phyloP scores from a whole-genome alignment of 2,797 vertebrate genomes.

The Leptoclinus maculatus region DNA sequence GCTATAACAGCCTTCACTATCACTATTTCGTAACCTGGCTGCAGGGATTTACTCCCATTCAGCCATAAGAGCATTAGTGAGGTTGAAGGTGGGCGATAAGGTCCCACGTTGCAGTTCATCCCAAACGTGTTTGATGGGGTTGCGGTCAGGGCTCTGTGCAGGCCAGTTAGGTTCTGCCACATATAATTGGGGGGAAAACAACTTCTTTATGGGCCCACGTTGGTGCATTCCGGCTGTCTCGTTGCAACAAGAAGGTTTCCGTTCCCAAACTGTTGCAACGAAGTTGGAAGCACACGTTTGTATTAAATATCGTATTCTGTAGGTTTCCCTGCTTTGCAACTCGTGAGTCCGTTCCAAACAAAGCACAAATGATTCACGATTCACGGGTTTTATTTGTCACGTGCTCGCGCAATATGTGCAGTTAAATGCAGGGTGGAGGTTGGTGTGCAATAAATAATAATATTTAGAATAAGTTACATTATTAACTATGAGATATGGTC shows the following conservation, averaged over 20 bases:
- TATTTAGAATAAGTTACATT: no score
- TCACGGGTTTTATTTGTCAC: background rate
- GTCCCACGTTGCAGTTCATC: background rate
- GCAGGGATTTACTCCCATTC: constrained; percentile 17
- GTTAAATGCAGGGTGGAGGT: background rate
- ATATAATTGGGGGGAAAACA: background rate
- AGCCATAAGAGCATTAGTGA: constrained; percentile 13
- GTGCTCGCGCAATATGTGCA: background rate
- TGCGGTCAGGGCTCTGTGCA: constrained; percentile 5
- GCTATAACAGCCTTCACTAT: background rate
- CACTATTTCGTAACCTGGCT: constrained; percentile 2
- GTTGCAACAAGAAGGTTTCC: background rate
- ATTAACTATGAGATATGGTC: background rate
- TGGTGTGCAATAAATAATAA: background rate
- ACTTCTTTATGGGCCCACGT: background rate
- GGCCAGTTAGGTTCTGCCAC: background rate
- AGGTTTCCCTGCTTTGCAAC: background rate
- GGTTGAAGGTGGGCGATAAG: constrained; percentile 5
- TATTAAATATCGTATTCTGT: background rate
- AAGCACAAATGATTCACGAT: background rate
- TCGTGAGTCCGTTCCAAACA: background rate
- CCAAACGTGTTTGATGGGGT: constrained; percentile 11
- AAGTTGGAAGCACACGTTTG: background rate
- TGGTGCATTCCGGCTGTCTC: background rate
- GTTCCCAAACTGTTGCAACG: background rate